phyloP scores from a whole-genome alignment of 2,113 vertebrate species.

The Stegastes partitus region DNA sequence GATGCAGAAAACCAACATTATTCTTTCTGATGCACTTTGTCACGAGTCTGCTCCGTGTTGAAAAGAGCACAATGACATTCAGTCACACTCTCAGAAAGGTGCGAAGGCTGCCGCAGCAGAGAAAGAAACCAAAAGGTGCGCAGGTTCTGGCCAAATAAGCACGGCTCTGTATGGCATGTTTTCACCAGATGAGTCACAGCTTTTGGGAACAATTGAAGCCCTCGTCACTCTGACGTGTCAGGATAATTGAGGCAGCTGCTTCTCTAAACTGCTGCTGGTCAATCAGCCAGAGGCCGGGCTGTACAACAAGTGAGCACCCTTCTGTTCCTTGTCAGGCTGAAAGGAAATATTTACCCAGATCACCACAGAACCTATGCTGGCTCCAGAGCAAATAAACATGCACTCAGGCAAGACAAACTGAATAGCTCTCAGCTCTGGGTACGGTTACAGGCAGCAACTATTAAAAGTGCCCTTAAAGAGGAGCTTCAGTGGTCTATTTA shows the following conservation, averaged over 20 bases:
- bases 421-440: slow-evolving; percentile 36
- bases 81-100: not conserved
- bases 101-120: not conserved
- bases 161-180: not conserved
- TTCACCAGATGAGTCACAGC: slow-evolving; percentile 44
- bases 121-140: slow-evolving; percentile 4
- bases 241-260: slow-evolving; percentile 47
- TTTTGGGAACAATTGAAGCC: slow-evolving; percentile 46
- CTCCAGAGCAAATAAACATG: slow-evolving; percentile 65
- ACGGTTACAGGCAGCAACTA: slow-evolving; percentile 33
- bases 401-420: slow-evolving; percentile 45
- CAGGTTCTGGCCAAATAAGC: slow-evolving; percentile 10
- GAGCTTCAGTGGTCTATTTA: slow-evolving; percentile 30
- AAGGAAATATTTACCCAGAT: slow-evolving; percentile 59
- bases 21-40: not conserved
- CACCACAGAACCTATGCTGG: slow-evolving; percentile 37
- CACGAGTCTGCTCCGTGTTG: not conserved
- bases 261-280: slow-evolving; percentile 43
- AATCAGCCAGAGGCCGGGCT: slow-evolving; percentile 30
- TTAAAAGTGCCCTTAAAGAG: slow-evolving; percentile 12
- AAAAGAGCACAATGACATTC: not conserved
- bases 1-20: not conserved
- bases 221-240: slow-evolving; percentile 51
- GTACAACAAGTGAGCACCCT: slow-evolving; percentile 24
- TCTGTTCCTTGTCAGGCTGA: slow-evolving; percentile 52